These are phyloP conservation scores for Virgularia gustaviana DNA, from an alignment of 92 coral and sea anemone genomes.

Conservation along the genomic window DNA sequence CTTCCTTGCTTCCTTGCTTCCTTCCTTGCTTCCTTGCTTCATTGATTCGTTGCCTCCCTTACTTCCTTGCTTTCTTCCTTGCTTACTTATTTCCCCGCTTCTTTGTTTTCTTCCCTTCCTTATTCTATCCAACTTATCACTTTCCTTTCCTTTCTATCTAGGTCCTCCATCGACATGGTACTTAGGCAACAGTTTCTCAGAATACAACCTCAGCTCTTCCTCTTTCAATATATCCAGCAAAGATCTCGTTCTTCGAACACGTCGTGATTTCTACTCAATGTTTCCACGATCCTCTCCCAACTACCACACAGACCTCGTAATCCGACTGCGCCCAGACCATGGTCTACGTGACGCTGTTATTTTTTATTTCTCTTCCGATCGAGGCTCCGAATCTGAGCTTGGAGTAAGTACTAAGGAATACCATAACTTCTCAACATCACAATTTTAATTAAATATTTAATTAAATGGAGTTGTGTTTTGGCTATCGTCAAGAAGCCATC, in stretches of 20 bases:
- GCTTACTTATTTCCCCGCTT: background rate
- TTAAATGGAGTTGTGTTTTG: too few relatives aligned
- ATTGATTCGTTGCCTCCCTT: background rate
- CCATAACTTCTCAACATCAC: too few relatives aligned
- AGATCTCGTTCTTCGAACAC: conserved; percentile 61
- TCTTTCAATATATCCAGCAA: conserved; percentile 61
- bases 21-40: background rate
- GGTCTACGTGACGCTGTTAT: too few relatives aligned
- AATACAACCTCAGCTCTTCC: conserved; percentile 57
- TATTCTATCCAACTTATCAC: too few relatives aligned
- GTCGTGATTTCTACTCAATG: conserved; percentile 62
- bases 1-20: background rate
- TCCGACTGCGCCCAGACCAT: too few relatives aligned
- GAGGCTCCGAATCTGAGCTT: conserved; percentile 76
- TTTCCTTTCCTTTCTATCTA: too few relatives aligned
- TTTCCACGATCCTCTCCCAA: conserved; percentile 10
- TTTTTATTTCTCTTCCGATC: too few relatives aligned
- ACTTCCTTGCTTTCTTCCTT: background rate
- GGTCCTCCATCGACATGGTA: conserved; percentile 74
- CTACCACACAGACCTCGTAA: conserved; percentile 71
- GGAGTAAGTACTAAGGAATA: conserved; percentile 69
- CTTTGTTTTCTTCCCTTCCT: background rate
- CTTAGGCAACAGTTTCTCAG: conserved; percentile 67
- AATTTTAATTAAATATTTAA: too few relatives aligned
- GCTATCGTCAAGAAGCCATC: too few relatives aligned